phyloP scores from a whole-genome alignment of 1,140 invertebrate species.

The Mamestra configurata region DNA sequence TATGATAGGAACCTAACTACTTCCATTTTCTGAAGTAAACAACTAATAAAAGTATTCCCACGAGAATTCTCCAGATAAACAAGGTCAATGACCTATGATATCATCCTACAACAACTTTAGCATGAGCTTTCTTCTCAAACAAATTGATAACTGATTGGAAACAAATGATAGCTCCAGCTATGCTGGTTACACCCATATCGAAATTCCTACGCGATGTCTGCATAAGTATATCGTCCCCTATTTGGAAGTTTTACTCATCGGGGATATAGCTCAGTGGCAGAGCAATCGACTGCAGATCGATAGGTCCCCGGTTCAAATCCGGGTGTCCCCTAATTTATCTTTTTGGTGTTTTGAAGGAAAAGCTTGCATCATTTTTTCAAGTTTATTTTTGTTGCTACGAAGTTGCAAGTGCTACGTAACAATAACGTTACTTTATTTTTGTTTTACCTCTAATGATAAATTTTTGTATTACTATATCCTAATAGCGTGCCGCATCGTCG shows the following conservation, averaged over 20 bases:
- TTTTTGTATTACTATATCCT: no score
- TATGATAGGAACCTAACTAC: neutral
- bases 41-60: neutral
- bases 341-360: neutral
- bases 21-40: neutral
- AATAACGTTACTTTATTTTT: no score
- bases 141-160: neutral
- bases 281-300: constrained; percentile 61
- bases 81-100: constrained; percentile 8
- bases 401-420: constrained; percentile 8
- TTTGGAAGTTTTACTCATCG: constrained; percentile 21
- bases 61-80: constrained; percentile 8
- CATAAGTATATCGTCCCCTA: neutral
- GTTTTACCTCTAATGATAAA: no score
- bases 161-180: constrained; percentile 3
- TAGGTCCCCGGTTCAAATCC: constrained; percentile 72
- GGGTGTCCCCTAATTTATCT: constrained; percentile 65
- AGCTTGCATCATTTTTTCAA: neutral
- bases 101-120: constrained; percentile 1
- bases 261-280: constrained; percentile 70
- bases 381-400: neutral
- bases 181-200: neutral
- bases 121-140: neutral
- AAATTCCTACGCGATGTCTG: neutral
- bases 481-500: no score